Evolutionary conservation across 1,140 invertebrate genomes (phyloP), one percentile per base, ranked within the genome.

Genomic region (Gonioctena quinquepunctata): DNA sequence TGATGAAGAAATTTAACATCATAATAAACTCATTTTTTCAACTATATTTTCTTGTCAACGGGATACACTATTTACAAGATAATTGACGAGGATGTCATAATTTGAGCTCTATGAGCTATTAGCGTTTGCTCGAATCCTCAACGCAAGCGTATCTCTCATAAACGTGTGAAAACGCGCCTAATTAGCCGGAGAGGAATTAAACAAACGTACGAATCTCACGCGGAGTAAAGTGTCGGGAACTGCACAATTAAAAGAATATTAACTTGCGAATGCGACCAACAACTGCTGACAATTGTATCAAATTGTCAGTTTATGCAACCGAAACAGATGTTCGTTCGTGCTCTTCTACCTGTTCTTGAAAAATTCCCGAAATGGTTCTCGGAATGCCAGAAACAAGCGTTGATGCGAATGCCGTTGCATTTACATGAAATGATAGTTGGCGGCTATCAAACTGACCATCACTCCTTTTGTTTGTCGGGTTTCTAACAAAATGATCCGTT

Each of bases 251-350:
- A 68, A 71, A 22, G 65, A 74, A 60, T 52, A 74, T 74, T 56
- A 68, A 68, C 22, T 2, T 2, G 11, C 18, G 19, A 59, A 59
- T 19, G 60, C 18, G 21, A 71, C 13, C 52, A 63, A 64, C 70
- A 73, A 71, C 63, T 11, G 49, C 26, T 64, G 71, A 75, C 71
- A 70, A 67, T 75, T 75, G 65, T 72, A 75, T 72, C 70, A 75
- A 75, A 75, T 75, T 61, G 68, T 75, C 73, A 70, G 72, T 28
- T 72, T 62, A 56, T 49, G 65, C 22, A 23, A n/a, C 71, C 25
- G 33, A 28, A 70, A 72, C 70, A 75, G 73, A 75, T 72, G 72
- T 71, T 69, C 69, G 72, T 71, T 69, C 69, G 42, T 72, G 72
- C 42, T 63, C 72, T 70, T 49, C 69, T 75, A 72, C 71, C 71